These are phyloP conservation scores for Dioctria rufipes DNA, from an alignment of 2,888 invertebrate species.

Conservation along the genomic window DNA sequence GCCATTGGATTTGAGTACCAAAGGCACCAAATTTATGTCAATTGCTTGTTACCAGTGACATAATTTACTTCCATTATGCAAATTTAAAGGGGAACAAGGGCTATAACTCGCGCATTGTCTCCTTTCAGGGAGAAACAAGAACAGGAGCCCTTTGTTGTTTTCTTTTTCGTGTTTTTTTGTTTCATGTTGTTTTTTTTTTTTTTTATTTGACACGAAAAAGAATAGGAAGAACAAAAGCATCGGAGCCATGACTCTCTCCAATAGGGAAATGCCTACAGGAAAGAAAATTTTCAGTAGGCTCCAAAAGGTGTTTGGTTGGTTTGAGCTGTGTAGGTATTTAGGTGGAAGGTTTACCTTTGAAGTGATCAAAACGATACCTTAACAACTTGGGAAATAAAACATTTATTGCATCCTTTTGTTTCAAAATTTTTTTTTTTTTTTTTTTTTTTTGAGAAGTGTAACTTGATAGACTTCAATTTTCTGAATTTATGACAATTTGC, in stretches of 20 bases:
- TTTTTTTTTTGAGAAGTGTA: too few species aligned
- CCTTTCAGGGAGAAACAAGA: slow-evolving; percentile 28
- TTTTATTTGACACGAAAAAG: slow-evolving; percentile 33
- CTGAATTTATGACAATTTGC: too few species aligned
- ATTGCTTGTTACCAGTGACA: slow-evolving; percentile 59
- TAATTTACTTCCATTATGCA: slow-evolving; percentile 60
- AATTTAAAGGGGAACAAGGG: slow-evolving; percentile 58
- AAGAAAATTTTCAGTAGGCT: too few species aligned
- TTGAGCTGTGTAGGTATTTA: too few species aligned
- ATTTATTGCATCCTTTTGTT: too few species aligned
- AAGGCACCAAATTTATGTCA: slow-evolving; percentile 58
- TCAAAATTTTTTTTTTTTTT: too few species aligned
- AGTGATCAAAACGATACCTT: too few species aligned
- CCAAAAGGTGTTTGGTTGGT: too few species aligned
- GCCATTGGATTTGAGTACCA: slow-evolving; percentile 34
- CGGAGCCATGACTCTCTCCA: not conserved
- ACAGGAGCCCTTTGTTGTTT: slow-evolving; percentile 33
- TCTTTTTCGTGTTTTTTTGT: not conserved
- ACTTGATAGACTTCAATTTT: too few species aligned
- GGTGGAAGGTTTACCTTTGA: too few species aligned
- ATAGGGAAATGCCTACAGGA: not conserved
- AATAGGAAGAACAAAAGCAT: slow-evolving; percentile 21
- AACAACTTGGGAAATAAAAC: too few species aligned
- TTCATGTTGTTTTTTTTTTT: not conserved
- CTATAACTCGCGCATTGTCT: slow-evolving; percentile 59